These are phyloP conservation scores for Seira musarum DNA, from an alignment of 2,888 invertebrate species.

Conservation along the genomic window DNA sequence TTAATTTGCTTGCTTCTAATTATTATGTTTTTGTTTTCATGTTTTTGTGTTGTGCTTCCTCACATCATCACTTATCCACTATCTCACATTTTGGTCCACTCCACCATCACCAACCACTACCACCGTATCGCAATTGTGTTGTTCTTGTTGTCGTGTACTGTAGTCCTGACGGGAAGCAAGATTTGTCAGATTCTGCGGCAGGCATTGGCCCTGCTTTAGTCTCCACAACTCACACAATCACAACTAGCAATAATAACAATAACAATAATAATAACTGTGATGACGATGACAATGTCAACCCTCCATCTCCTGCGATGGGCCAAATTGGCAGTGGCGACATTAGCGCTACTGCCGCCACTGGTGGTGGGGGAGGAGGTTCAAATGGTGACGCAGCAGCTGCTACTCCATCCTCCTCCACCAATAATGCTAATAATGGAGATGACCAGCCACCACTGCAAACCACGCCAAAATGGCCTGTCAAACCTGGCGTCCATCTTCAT, in stretches of 20 bases:
- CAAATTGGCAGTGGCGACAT: neutral
- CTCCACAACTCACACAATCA: constrained; percentile 48
- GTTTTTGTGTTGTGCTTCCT: constrained; percentile 50
- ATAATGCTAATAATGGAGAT: constrained; percentile 57
- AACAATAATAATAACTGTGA: constrained; percentile 47
- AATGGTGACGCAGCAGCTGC: constrained; percentile 14
- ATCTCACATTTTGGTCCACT: constrained; percentile 37
- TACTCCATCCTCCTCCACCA: constrained; percentile 35
- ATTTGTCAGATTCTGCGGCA: constrained; percentile 62
- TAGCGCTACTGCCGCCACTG: constrained; percentile 1
- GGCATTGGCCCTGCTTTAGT: constrained; percentile 52
- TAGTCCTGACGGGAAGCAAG: constrained; percentile 68
- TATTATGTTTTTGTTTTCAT: constrained; percentile 55
- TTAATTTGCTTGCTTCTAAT: constrained; percentile 35
- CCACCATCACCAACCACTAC: neutral
- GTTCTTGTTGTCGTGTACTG: neutral
- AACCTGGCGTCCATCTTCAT: constrained; percentile 90
- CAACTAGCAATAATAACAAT: constrained; percentile 44
- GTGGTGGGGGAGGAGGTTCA: constrained; percentile 28
- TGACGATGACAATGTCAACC: constrained; percentile 29
- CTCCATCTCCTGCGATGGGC: constrained; percentile 33
- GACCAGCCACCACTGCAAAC: constrained; percentile 46
- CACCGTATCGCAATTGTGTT: constrained; percentile 16
- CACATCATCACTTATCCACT: constrained; percentile 22
- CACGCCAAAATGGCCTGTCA: constrained; percentile 85